phyloP scores from a whole-genome alignment of 2,797 vertebrate genomes.

The Peromyscus attwateri region DNA sequence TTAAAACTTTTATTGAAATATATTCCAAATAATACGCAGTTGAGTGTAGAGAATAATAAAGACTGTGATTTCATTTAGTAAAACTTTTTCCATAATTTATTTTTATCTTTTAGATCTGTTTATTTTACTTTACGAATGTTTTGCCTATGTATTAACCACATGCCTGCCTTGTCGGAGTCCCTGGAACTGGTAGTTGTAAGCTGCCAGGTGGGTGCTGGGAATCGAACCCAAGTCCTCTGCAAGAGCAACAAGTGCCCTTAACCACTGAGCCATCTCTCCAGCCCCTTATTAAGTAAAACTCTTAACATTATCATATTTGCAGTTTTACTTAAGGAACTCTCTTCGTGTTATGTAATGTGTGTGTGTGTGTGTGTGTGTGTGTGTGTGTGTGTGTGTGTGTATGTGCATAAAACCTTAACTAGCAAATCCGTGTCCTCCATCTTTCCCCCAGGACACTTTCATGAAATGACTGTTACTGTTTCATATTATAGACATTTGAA shows the following conservation, averaged over 20 bases:
- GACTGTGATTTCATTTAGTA: slow-evolving; percentile 1
- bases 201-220: background rate
- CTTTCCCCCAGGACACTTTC: background rate
- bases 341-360: background rate
- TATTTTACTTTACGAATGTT: background rate
- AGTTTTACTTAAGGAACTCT: background rate
- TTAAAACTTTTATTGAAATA: background rate
- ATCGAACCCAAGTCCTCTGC: background rate
- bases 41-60: slow-evolving; percentile 38
- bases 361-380: background rate
- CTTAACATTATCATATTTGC: background rate
- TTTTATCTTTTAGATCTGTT: background rate
- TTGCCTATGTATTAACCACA: background rate
- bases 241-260: background rate
- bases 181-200: background rate
- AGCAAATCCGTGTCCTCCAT: background rate
- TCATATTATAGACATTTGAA: background rate
- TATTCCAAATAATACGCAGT: slow-evolving; percentile 27
- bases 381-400: background rate
- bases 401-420: too few species aligned
- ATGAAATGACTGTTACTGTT: background rate
- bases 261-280: background rate
- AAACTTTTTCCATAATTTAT: background rate
- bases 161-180: background rate
- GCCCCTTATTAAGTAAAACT: slow-evolving; percentile 17